phyloP scores from a whole-genome alignment of 1,140 invertebrate genomes.

The Dinothrombium tinctorium region DNA sequence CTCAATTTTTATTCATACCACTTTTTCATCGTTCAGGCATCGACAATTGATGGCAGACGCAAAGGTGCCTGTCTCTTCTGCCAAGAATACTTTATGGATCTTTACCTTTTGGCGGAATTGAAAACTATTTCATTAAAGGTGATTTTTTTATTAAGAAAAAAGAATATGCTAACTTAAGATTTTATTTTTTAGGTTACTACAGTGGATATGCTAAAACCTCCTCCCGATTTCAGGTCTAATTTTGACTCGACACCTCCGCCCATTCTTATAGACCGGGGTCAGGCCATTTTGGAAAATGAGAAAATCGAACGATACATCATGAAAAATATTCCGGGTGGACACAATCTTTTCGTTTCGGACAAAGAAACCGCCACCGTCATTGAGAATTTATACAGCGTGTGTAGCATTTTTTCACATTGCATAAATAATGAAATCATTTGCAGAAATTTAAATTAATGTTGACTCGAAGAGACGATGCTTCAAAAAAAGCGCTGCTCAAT shows the following conservation, averaged over 20 bases:
- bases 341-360: constrained; percentile 81
- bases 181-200: constrained; percentile 60
- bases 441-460: constrained; percentile 65
- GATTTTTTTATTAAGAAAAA: neutral
- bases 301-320: constrained; percentile 88
- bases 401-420: too few species aligned
- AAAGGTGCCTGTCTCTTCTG: constrained; percentile 92
- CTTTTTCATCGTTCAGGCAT: constrained; percentile 36
- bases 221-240: constrained; percentile 79
- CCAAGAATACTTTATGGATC: constrained; percentile 94
- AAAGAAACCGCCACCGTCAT: constrained; percentile 79
- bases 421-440: too few species aligned
- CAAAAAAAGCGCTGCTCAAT: constrained; percentile 48
- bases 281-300: constrained; percentile 78
- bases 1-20: neutral
- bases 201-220: constrained; percentile 87
- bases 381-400: constrained; percentile 69
- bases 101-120: constrained; percentile 71
- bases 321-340: constrained; percentile 81
- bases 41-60: constrained; percentile 79
- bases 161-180: too few species aligned
- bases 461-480: constrained; percentile 57
- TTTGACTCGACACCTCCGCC: constrained; percentile 88
- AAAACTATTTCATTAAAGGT: constrained; percentile 79
- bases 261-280: constrained; percentile 69